phyloP scores from a whole-genome alignment of 2,113 vertebrate genomes.

The Siphamia tubifer region DNA sequence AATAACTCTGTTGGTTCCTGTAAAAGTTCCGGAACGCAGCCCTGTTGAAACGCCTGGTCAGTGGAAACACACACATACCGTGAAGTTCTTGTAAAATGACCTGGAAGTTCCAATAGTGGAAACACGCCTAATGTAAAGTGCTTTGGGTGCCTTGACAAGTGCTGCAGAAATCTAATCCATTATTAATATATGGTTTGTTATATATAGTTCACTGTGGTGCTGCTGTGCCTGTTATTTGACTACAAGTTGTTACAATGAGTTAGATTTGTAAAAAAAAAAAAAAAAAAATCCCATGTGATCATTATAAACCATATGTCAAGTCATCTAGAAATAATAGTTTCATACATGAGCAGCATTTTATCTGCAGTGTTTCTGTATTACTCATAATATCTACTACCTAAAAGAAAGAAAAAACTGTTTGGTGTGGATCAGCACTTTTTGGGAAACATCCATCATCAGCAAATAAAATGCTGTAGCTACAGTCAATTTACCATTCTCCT shows the following conservation, averaged over 20 bases:
- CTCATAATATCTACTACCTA: conserved; percentile 23
- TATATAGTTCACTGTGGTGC: too few relatives aligned
- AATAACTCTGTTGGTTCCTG: too few relatives aligned
- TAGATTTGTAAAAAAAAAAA: not conserved
- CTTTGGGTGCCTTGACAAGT: too few relatives aligned
- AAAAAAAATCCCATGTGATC: not conserved
- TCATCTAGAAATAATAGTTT: not conserved
- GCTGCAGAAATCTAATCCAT: too few relatives aligned
- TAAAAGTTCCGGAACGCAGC: too few relatives aligned
- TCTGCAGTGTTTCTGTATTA: conserved; percentile 1
- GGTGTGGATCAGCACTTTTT: conserved; percentile 49
- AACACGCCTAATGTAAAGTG: too few relatives aligned
- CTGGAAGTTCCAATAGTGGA: too few relatives aligned
- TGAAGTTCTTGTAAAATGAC: too few relatives aligned
- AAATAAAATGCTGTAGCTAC: conserved; percentile 50
- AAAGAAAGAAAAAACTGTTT: conserved; percentile 24
- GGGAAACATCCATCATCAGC: conserved; percentile 55
- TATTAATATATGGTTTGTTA: not conserved
- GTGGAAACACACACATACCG: too few relatives aligned
- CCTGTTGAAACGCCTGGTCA: too few relatives aligned
- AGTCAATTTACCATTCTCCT: conserved; percentile 42
- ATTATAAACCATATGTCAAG: conserved; percentile 3
- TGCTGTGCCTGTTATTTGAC: too few relatives aligned
- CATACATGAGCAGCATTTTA: not conserved
- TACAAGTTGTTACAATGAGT: too few relatives aligned